Evolutionary conservation across 1,140 invertebrate species (phyloP), one percentile per base, ranked within the genome.

Genomic region (Hesperophylax magnus): DNA sequence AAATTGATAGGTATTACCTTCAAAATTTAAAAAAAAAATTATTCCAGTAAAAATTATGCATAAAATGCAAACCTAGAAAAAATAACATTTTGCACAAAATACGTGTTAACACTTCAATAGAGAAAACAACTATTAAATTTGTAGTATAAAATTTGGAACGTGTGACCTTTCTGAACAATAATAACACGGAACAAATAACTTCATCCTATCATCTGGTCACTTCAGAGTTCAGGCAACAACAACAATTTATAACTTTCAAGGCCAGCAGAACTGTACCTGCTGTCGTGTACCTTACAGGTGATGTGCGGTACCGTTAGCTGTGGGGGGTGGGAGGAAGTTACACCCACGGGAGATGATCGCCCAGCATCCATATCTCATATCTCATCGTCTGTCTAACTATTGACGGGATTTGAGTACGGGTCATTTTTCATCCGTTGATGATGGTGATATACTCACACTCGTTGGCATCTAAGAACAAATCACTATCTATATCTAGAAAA

Each of bases 241-340:
- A 31, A 67, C 27, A 15, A 18, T 52, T 71, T 24, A 18, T 58
- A 58, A 18, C 67, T 71, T 47, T 71, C 67, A 71, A 71, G 67
- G 67, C 67, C 67, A 65, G 61, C 18, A 24, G 24, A 17, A 58
- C 56, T 58, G 56, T 58, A 58, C 56, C 56, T 58, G 20, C 56
- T 17, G 56, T 18, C n/a, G 56, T 20, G 56, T 22, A 18, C 63
- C 9, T 22, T 31, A 53, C 77, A 71, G 77, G 77, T 79, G 77
- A 71, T 71, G 75, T 77, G 75, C 31, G 9, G 75, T 77, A 69
- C 63, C 77, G 77, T 79, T 79, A 71, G 20, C 34, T 34, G 67
- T 2, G 24, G 20, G 56, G 20, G 47, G 52, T 60, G 24, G 31
- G 53, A 75, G 71, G 71, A 72, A 52, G 71, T 75, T n/a, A 27